Conservation (phyloP, 2,797 vertebrate species). For the Cynodonichthys magdalenae region DNA sequence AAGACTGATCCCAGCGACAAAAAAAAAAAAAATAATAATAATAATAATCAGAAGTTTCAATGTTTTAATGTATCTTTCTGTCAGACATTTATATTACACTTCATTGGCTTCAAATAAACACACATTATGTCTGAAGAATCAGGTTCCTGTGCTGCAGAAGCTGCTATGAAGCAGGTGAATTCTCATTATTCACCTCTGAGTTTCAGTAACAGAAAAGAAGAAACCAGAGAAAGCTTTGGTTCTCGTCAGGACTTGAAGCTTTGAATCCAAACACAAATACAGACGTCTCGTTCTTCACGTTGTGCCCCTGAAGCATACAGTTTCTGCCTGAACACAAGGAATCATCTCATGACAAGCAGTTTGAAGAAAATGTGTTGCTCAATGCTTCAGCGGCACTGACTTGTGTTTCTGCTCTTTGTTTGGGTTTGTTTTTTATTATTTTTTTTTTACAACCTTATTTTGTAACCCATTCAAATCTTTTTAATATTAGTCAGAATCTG, state of each 20-base stretch:
- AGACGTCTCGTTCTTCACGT: not conserved
- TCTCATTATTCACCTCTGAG: not conserved
- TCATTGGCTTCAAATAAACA: not conserved
- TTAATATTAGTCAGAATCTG: too few relatives aligned
- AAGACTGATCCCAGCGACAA: not conserved
- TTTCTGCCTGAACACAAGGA: slow-evolving; percentile 7
- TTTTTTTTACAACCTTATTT: not conserved
- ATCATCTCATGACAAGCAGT: not conserved
- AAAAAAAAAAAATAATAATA: not conserved
- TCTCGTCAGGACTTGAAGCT: not conserved
- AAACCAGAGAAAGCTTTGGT: not conserved
- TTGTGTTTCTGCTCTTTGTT: slow-evolving; percentile 6
- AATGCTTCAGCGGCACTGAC: not conserved
- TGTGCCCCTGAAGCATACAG: not conserved
- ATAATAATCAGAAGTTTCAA: too few relatives aligned
- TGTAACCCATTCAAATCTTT: not conserved
- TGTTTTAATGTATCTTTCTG: not conserved
- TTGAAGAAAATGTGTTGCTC: slow-evolving; percentile 3
- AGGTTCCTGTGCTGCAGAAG: not conserved
- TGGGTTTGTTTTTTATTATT: not conserved
- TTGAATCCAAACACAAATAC: slow-evolving; percentile 1
- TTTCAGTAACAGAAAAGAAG: not conserved
- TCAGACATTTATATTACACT: too few relatives aligned
- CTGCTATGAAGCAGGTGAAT: not conserved
- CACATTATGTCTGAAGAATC: not conserved